A percentile compares a stretch with the other conserved stretches of the same genome.
These are phyloP conservation scores for Drosophila anceps DNA, from an alignment of 2,888 invertebrate species.

Conservation along the genomic window DNA sequence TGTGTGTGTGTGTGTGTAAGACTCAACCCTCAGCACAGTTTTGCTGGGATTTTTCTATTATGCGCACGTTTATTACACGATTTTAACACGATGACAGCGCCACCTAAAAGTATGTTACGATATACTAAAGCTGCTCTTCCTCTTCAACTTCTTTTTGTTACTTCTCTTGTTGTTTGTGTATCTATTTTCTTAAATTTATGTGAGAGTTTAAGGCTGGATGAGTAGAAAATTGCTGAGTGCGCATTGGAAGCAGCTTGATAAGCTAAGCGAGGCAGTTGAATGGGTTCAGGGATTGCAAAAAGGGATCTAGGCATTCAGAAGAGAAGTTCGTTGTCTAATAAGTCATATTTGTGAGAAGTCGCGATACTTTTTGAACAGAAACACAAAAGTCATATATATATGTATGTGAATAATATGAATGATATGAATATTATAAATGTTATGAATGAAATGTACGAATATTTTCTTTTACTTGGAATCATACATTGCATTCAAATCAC, in stretches of 20 bases:
- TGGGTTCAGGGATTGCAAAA: background rate
- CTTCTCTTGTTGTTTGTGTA: conserved; percentile 7
- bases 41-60: conserved; percentile 73
- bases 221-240: background rate
- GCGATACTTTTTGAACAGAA: no score
- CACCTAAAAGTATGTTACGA: conserved; percentile 63
- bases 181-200: background rate
- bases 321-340: background rate
- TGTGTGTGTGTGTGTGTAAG: conserved; percentile 32
- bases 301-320: background rate
- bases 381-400: background rate
- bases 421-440: background rate
- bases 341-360: no score
- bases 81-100: conserved; percentile 59
- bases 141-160: conserved; percentile 8
- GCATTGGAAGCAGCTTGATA: background rate
- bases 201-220: background rate
- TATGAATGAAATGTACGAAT: background rate
- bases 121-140: conserved; percentile 33
- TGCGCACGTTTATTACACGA: conserved; percentile 79
- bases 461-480: no score
- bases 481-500: no score
- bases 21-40: conserved; percentile 21
- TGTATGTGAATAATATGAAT: background rate
- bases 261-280: background rate